phyloP scores from a whole-genome alignment of 2,888 invertebrate species.

The Himalopsyche tibetana region DNA sequence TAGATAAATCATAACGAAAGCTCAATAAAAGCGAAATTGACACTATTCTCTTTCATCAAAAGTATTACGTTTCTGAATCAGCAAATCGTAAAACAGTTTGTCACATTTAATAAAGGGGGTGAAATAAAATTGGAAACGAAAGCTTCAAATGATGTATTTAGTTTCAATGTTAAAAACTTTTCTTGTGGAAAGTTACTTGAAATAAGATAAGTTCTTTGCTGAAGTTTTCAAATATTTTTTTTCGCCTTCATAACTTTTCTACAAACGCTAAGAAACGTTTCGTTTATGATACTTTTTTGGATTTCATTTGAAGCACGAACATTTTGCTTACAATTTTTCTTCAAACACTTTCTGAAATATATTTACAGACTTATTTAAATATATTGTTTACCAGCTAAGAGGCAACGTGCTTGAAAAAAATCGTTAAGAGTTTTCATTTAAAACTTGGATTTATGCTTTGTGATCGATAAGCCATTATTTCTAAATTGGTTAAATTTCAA shows the following conservation, averaged over 20 bases:
- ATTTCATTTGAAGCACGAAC: not conserved
- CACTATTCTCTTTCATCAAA: not conserved
- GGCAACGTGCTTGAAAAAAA: no score
- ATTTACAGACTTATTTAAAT: no score
- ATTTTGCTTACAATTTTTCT: not conserved
- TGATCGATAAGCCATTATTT: no score
- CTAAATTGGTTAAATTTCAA: no score
- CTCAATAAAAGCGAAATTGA: not conserved
- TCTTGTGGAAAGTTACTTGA: not conserved
- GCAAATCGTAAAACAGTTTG: constrained; percentile 35
- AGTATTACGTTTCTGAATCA: not conserved
- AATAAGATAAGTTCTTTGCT: not conserved
- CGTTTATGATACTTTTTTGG: not conserved
- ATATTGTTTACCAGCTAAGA: no score
- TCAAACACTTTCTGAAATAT: not conserved
- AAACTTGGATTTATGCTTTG: no score
- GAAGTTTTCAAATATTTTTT: constrained; percentile 24
- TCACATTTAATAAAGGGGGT: constrained; percentile 19
- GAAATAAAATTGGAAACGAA: not conserved
- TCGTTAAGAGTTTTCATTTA: no score
- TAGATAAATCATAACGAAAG: not conserved
- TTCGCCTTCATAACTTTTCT: not conserved
- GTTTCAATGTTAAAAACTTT: constrained; percentile 37
- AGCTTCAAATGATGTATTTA: constrained; percentile 27
- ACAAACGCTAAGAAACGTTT: not conserved